These are phyloP conservation scores for Epinotia ramella DNA, from an alignment of 2,888 invertebrate species.

Conservation along the genomic window DNA sequence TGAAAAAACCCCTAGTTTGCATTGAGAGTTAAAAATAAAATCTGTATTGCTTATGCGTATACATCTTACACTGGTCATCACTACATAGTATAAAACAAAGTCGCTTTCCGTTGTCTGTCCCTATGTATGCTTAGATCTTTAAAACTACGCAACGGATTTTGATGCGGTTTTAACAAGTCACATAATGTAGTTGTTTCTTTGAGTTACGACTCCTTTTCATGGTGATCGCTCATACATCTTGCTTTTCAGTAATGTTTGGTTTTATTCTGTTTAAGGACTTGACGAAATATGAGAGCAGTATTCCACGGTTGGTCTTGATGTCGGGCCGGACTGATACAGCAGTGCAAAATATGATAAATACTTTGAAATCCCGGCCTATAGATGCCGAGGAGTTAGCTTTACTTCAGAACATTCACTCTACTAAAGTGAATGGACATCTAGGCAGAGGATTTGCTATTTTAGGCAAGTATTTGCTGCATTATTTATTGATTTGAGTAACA, in stretches of 20 bases:
- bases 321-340: conserved; percentile 66
- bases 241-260: background rate
- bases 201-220: too few relatives aligned
- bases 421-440: conserved; percentile 65
- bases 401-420: conserved; percentile 67
- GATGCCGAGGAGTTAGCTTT: conserved; percentile 73
- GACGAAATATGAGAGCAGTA: conserved; percentile 59
- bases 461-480: conserved; percentile 5
- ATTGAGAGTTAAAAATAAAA: too few relatives aligned
- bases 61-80: too few relatives aligned
- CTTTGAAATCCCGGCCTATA: conserved; percentile 65
- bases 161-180: too few relatives aligned
- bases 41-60: too few relatives aligned
- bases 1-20: too few relatives aligned
- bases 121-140: too few relatives aligned
- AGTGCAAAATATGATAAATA: conserved; percentile 58
- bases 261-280: conserved; percentile 57
- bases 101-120: too few relatives aligned
- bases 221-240: background rate
- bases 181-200: too few relatives aligned
- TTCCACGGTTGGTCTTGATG: conserved; percentile 66
- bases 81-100: too few relatives aligned
- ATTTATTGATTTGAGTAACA: too few relatives aligned
- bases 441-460: conserved; percentile 64
- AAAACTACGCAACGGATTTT: too few relatives aligned